Percentiles rank a stretch among this genome's conserved stretches.
These are phyloP conservation scores for Hippocampus mohnikei DNA, from an alignment of 2,113 vertebrate species.

Conservation along the genomic window DNA sequence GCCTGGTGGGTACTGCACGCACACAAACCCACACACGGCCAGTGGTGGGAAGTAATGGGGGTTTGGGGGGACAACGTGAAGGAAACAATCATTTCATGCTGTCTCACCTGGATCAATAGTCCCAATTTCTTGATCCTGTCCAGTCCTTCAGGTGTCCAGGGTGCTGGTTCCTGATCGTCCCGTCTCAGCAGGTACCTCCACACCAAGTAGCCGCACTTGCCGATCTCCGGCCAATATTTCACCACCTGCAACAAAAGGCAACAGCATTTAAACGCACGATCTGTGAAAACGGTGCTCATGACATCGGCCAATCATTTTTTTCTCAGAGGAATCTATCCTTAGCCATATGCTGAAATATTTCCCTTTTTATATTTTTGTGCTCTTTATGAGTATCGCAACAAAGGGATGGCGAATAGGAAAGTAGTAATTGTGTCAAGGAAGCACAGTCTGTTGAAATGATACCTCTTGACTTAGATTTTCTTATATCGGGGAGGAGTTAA, in stretches of 20 bases:
- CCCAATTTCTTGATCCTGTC: slow-evolving; percentile 90
- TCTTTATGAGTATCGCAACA: too few species aligned
- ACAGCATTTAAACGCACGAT: background rate
- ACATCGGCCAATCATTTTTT: background rate
- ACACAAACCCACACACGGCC: background rate
- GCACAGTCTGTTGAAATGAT: too few species aligned
- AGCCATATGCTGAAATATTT: too few species aligned
- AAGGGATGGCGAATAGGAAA: too few species aligned
- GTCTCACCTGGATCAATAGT: slow-evolving; percentile 85
- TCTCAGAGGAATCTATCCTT: background rate
- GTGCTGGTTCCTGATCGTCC: slow-evolving; percentile 92
- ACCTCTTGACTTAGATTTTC: background rate
- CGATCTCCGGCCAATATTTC: slow-evolving; percentile 99
- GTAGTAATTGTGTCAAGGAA: too few species aligned
- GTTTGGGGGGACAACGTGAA: too few species aligned
- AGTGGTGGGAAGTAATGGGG: too few species aligned
- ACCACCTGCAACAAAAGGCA: slow-evolving; percentile 78
- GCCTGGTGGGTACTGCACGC: slow-evolving; percentile 88
- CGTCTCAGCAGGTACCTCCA: slow-evolving; percentile 95
- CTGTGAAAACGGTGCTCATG: background rate
- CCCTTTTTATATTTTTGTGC: too few species aligned
- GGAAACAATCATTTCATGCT: background rate
- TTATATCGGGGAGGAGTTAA: background rate
- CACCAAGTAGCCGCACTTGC: slow-evolving; percentile 96
- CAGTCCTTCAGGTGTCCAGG: slow-evolving; percentile 93